phyloP scores from a whole-genome alignment of 1,140 invertebrate genomes.

The Drosophila busckii region DNA sequence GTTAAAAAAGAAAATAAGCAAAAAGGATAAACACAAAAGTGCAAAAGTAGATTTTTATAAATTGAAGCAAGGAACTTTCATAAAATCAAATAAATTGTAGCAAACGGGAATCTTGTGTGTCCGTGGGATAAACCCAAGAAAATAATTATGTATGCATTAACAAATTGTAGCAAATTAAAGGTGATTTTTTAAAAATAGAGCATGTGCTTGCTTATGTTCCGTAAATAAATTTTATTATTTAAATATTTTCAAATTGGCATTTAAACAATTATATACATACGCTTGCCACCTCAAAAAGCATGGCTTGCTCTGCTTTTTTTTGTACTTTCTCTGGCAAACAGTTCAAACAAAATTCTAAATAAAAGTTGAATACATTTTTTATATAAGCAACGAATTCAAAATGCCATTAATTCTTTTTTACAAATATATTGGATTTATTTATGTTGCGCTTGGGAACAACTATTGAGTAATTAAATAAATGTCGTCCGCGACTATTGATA shows the following conservation, averaged over 20 bases:
- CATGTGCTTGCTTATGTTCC: constrained; percentile 61
- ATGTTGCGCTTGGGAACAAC: constrained; percentile 38
- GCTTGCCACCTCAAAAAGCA: too few species aligned
- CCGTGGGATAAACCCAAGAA: constrained; percentile 55
- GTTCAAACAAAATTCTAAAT: too few species aligned
- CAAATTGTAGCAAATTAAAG: constrained; percentile 73
- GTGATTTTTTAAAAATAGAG: constrained; percentile 64
- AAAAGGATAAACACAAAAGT: constrained; percentile 38
- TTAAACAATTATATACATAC: constrained; percentile 7
- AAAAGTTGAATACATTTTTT: constrained; percentile 40
- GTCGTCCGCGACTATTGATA: constrained; percentile 7
- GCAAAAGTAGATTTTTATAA: constrained; percentile 41
- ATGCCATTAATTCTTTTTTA: constrained; percentile 39
- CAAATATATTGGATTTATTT: constrained; percentile 72
- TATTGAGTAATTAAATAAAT: constrained; percentile 30
- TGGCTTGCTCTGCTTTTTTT: too few species aligned
- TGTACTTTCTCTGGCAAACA: too few species aligned
- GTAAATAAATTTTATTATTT: constrained; percentile 61
- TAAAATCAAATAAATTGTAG: constrained; percentile 11
- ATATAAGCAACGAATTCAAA: constrained; percentile 26
- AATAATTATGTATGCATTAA: constrained; percentile 63
- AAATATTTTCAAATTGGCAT: constrained; percentile 31
- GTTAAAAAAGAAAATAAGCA: constrained; percentile 23
- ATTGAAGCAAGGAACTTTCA: constrained; percentile 13
- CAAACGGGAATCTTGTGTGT: constrained; percentile 14